Evolutionary conservation across 2,888 invertebrate species (phyloP).

Genomic region (Melanophora roralis): DNA sequence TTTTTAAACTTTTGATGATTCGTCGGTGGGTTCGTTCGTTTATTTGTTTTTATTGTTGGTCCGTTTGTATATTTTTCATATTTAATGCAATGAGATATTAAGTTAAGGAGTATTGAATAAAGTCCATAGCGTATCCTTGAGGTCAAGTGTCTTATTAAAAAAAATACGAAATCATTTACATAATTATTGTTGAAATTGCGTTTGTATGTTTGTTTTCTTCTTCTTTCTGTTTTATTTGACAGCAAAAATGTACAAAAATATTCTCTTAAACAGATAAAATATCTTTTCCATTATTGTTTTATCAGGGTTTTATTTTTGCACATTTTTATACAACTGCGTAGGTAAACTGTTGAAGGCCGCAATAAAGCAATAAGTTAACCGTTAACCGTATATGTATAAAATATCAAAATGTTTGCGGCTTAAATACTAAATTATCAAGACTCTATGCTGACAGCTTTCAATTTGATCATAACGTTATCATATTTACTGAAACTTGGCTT

Average conservation of each 20-base stretch:
- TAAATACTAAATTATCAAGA: too few relatives aligned
- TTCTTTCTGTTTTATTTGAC: background rate
- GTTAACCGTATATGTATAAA: too few relatives aligned
- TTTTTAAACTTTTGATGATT: slow-evolving; percentile 25
- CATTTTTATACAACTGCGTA: slow-evolving; percentile 16
- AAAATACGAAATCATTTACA: slow-evolving; percentile 50
- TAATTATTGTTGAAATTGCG: slow-evolving; percentile 39
- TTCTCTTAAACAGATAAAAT: slow-evolving; percentile 12
- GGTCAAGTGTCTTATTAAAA: slow-evolving; percentile 58
- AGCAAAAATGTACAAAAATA: slow-evolving; percentile 2
- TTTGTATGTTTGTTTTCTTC: slow-evolving; percentile 4
- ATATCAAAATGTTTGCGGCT: too few relatives aligned
- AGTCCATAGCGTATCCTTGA: slow-evolving; percentile 43
- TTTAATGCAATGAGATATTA: background rate
- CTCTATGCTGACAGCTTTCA: too few relatives aligned
- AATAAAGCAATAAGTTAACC: slow-evolving; percentile 57
- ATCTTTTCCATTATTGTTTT: slow-evolving; percentile 6
- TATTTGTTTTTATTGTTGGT: background rate
- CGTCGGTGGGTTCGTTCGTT: too few relatives aligned
- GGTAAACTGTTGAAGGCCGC: slow-evolving; percentile 41
- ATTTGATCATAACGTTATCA: too few relatives aligned
- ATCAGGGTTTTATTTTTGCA: background rate
- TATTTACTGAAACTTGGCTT: too few relatives aligned
- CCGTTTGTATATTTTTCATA: background rate
- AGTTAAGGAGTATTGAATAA: slow-evolving; percentile 23